A percentile compares a stretch with the other conserved stretches of the same genome.
Conservation (phyloP, 2,797 vertebrate species). For the Crypturellus tataupa region DNA sequence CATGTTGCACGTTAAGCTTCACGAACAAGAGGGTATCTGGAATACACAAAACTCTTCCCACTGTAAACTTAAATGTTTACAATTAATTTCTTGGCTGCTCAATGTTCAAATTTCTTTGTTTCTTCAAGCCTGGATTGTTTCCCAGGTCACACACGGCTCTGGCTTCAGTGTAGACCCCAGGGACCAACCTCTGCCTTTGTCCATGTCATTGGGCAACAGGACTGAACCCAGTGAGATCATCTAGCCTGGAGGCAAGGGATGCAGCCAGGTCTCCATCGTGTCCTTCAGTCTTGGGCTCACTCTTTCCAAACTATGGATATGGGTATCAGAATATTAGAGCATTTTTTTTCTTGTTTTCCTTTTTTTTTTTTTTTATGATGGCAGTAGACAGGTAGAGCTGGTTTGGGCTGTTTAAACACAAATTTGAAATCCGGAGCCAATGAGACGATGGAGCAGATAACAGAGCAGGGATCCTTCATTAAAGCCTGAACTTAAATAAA, state of each 20-base stretch:
- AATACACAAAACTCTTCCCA: background rate
- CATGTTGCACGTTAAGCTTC: background rate
- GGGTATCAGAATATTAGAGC: background rate
- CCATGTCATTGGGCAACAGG: background rate
- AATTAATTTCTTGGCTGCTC: background rate
- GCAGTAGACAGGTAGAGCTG: fast-evolving
- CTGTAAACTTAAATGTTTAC: background rate
- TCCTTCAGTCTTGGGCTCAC: background rate
- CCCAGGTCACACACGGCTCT: background rate
- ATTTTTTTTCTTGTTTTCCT: background rate
- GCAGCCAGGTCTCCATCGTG: background rate
- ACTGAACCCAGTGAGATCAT: background rate
- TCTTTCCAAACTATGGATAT: too few species aligned
- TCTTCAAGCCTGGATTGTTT: background rate
- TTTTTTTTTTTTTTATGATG: background rate
- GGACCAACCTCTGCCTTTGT: background rate
- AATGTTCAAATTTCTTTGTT: background rate
- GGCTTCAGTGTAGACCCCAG: background rate
- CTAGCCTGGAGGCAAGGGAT: background rate
- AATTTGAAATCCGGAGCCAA: background rate
- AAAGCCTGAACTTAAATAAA: background rate
- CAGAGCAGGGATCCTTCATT: background rate
- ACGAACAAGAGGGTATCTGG: background rate
- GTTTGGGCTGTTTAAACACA: background rate
- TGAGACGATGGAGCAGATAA: background rate